Evolutionary conservation across 2,113 vertebrate genomes (phyloP), one percentile per base, ranked within the genome.

Genomic region (Tyto alba): DNA sequence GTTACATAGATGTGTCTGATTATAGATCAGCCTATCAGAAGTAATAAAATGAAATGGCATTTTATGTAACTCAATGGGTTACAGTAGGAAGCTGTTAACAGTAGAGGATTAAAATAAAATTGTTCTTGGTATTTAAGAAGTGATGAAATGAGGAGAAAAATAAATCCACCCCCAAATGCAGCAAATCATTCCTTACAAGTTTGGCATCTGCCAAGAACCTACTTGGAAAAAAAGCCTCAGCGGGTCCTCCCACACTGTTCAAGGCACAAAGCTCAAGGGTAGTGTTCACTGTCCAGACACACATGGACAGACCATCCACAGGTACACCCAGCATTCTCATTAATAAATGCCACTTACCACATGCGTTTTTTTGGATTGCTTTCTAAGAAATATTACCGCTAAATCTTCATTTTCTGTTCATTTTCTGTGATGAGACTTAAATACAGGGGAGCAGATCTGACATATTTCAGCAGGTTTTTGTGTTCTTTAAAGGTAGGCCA

Each of bases 1-100:
- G 77, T 89, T 88, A 89, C 53, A 89, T 22, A 71, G 86, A 95
- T 27, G n/a, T 67, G 60, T 81, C 90, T 92, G 79, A 77, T 94
- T 96, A 93, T 92, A 94, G 89, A 89, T 85, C 81, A 93, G 84
- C 40, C 78, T 95, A 91, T 95, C 62, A 85, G 76, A 95, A 91
- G 93, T 27, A 91, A 89, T 78, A 76, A 91, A 96, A 85, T 52
- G 34, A 85, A 95, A 62, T 89, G 85, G 48, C 87, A 85, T 82
- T 96, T 97, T 97, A 96, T 79, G 67, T 97, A 97, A 97, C 91
- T 95, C 89, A 87, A 79, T 89, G 89, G 85, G 85, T 94, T 95
- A 96, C 94, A 94, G 95, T 93, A 96, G 95, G 95, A 96, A 97
- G 85, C 83, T 94, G 95, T 75, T 96, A 96, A 92, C 69, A 89